These are phyloP conservation scores for Mactromeris polynyma DNA, from an alignment of 2,888 invertebrate species.

Conservation along the genomic window DNA sequence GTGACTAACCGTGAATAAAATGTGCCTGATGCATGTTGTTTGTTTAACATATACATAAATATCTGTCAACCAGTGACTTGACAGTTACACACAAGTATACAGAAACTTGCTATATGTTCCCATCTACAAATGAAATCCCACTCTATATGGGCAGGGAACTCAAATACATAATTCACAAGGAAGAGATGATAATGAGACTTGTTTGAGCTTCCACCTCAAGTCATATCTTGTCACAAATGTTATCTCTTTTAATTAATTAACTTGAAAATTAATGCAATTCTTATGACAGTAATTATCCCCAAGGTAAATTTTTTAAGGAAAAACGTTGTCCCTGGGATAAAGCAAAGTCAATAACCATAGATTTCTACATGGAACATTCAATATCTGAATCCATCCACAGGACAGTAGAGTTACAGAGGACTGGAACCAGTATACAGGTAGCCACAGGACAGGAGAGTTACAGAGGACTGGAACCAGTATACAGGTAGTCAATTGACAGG, in stretches of 20 bases:
- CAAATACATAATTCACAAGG: background rate
- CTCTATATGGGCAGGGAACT: background rate
- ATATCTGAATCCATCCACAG: background rate
- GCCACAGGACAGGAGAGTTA: too few relatives aligned
- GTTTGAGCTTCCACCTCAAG: background rate
- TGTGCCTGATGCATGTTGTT: background rate
- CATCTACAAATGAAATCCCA: background rate
- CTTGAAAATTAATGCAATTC: constrained; percentile 5
- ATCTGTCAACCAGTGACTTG: background rate
- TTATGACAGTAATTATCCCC: background rate
- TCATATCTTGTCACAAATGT: background rate
- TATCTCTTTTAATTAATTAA: background rate
- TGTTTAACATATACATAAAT: background rate
- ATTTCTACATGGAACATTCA: too few relatives aligned
- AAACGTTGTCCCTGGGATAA: background rate
- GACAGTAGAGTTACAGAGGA: background rate
- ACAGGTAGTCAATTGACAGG: too few relatives aligned
- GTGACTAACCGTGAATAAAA: background rate
- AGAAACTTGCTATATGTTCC: background rate
- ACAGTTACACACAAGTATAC: background rate
- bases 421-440: too few relatives aligned
- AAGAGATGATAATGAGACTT: background rate
- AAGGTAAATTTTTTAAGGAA: background rate
- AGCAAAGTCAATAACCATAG: background rate
- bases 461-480: too few relatives aligned